A percentile compares a stretch with the other conserved stretches of the same genome.
These are phyloP conservation scores for Mycalesis mineus DNA, from an alignment of 2,888 invertebrate genomes.

Conservation along the genomic window DNA sequence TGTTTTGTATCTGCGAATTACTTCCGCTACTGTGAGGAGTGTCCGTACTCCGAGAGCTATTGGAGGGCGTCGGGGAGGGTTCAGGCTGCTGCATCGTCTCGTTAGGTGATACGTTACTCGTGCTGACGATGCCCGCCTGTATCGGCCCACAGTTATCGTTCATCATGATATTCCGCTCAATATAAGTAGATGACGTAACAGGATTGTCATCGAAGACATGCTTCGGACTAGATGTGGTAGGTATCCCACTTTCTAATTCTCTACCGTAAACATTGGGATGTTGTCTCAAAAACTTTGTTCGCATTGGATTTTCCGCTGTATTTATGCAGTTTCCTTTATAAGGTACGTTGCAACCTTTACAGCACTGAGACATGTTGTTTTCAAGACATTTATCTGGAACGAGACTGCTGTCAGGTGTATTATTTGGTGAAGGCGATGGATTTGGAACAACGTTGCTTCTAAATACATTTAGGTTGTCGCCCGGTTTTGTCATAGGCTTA, in stretches of 20 bases:
- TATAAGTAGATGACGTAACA: constrained; percentile 83
- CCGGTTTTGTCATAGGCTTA: constrained; percentile 44
- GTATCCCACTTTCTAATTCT: constrained; percentile 59
- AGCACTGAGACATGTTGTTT: constrained; percentile 57
- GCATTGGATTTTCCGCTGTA: constrained; percentile 54
- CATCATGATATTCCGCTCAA: constrained; percentile 74
- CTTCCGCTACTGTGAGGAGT: constrained; percentile 66
- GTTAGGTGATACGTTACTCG: constrained; percentile 86
- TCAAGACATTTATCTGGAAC: constrained; percentile 58
- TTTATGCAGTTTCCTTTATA: constrained; percentile 65
- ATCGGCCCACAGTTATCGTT: constrained; percentile 85
- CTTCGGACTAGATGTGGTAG: constrained; percentile 75
- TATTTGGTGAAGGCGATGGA: constrained; percentile 63
- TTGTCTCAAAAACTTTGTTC: constrained; percentile 62
- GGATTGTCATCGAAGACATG: constrained; percentile 78
- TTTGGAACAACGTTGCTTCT: constrained; percentile 57
- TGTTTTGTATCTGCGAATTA: constrained; percentile 53
- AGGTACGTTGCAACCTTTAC: constrained; percentile 72
- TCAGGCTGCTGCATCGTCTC: constrained; percentile 75
- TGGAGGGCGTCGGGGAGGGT: constrained; percentile 80
- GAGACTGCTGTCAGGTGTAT: constrained; percentile 70
- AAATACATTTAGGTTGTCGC: constrained; percentile 50
- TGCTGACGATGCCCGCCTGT: constrained; percentile 90
- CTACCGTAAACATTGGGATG: constrained; percentile 54
- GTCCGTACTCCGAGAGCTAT: constrained; percentile 71